Conservation (phyloP, 1,140 invertebrate genomes). For the Drosophila kepulauana region DNA sequence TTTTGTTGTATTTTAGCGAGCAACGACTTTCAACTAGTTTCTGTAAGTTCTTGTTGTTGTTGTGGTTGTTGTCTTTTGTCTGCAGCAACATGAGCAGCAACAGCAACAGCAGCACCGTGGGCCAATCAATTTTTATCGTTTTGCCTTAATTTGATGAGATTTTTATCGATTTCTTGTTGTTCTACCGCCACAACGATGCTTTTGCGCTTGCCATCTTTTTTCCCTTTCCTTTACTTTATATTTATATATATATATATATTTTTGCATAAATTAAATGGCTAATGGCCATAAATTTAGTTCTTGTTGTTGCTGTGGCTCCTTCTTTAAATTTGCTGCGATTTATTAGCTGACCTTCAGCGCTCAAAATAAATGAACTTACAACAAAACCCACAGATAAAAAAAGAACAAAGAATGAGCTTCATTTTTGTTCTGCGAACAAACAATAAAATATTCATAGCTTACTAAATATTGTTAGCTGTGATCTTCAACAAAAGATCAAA, state of each 20-base stretch:
- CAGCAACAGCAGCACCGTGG: conserved; percentile 28
- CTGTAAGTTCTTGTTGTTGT: conserved; percentile 20
- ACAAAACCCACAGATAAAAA: conserved; percentile 20
- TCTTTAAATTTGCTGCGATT: conserved; percentile 48
- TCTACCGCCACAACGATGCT: conserved; percentile 7
- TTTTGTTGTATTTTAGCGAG: neutral
- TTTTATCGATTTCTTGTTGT: conserved; percentile 71
- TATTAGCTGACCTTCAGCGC: conserved; percentile 69
- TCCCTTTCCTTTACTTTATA: conserved; percentile 23
- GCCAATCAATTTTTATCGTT: conserved; percentile 79
- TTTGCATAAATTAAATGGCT: conserved; percentile 75
- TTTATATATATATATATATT: conserved; percentile 42
- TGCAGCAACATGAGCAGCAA: conserved; percentile 15
- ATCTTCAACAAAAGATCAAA: no score
- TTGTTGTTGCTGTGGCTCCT: conserved; percentile 39
- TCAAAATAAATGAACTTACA: conserved; percentile 61
- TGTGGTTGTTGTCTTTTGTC: conserved; percentile 37
- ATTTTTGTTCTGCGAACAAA: neutral
- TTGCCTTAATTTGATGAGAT: conserved; percentile 80
- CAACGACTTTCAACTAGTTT: conserved; percentile 50
- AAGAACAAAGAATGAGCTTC: neutral
- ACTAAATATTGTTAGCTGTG: no score
- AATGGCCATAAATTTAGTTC: conserved; percentile 68
- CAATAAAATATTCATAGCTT: no score
- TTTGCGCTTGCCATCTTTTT: conserved; percentile 23